Base-by-base conservation (phyloP, 2,797 vertebrate species). In the Microctenopoma lineatum region DNA sequence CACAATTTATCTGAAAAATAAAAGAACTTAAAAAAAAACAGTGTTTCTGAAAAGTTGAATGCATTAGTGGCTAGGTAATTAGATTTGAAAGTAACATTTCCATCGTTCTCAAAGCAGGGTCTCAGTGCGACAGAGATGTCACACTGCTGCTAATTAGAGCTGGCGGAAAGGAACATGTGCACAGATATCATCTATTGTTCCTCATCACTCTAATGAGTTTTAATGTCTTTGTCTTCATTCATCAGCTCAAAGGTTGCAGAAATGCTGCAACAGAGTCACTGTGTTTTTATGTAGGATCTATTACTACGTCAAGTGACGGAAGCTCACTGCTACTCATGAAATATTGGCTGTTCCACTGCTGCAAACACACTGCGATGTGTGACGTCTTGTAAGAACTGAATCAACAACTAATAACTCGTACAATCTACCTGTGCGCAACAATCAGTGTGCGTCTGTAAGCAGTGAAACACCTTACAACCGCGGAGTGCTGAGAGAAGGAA, bases 191-290 rank as follows among this genome's bases (percentile, higher is more conserved):
- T 92, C 89, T 89, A 91, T 90, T 88, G 88, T 91, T 90, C 82
- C 83, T 89, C 81, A 91, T 91, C 89, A 90, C 79, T 83, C 79
- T 92, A 92, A 92, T 90, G 87, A 89, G 87, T 78, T 83, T 85
- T 87, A 92, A 90, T 85, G 81, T 84, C 87, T 90, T 89, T 85
- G 88, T 91, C 87, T 90, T 88, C 71, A 89, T 87, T 87, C 85
- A 86, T 92, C 86, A 88, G 83, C 78, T 89, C 86, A 87, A 89
- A 86, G 87, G 86, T 88, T 85, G 70, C 73, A 57, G 61, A 73
- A 71, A 75, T 63, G 50, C 76, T 44, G 59, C 60, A 62, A 67
- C 18, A 39, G 47, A 83, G 75, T 83, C 52, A 63, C 70, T 73
- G 53, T 79, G 32, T 79, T 80, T 87, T 84, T 38, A 59, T 61